These are phyloP conservation scores for Caradrina clavipalpis DNA, from an alignment of 2,888 invertebrate genomes.

Conservation along the genomic window DNA sequence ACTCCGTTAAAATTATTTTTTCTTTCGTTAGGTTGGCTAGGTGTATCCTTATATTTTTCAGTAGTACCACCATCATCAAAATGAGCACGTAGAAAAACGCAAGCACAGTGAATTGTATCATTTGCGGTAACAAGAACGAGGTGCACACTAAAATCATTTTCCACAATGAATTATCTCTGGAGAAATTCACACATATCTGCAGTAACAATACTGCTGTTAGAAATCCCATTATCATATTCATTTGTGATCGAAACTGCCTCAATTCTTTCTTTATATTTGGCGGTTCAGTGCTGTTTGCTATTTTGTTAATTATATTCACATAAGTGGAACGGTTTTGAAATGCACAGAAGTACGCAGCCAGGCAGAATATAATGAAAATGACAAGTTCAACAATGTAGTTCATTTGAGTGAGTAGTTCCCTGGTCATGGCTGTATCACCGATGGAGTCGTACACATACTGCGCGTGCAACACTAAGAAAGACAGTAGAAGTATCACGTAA, in stretches of 20 bases:
- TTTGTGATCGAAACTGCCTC: conserved; percentile 67
- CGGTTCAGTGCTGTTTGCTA: conserved; percentile 70
- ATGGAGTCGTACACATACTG: conserved; percentile 67
- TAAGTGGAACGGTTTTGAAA: conserved; percentile 74
- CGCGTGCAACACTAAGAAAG: conserved; percentile 74
- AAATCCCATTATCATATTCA: conserved; percentile 65
- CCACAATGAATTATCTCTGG: conserved; percentile 75
- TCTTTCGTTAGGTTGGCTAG: conserved; percentile 55
- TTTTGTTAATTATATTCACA: conserved; percentile 76
- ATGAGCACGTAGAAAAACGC: conserved; percentile 77
- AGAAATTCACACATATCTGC: conserved; percentile 75
- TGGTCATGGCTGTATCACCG: conserved; percentile 70
- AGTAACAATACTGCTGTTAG: conserved; percentile 64
- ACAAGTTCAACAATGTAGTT: conserved; percentile 81
- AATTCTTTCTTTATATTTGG: conserved; percentile 65
- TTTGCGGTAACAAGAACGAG: conserved; percentile 78
- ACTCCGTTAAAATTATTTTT: conserved; percentile 51
- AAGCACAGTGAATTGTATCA: conserved; percentile 77
- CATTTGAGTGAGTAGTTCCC: conserved; percentile 75
- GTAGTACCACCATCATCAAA: conserved; percentile 71
- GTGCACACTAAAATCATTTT: conserved; percentile 77
- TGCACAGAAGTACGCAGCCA: conserved; percentile 73
- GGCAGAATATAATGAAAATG: conserved; percentile 66
- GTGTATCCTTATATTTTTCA: conserved; percentile 72
- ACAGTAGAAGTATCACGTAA: conserved; percentile 66